Conservation (phyloP, 2,888 invertebrate genomes). For the Acrobasis consociella region DNA sequence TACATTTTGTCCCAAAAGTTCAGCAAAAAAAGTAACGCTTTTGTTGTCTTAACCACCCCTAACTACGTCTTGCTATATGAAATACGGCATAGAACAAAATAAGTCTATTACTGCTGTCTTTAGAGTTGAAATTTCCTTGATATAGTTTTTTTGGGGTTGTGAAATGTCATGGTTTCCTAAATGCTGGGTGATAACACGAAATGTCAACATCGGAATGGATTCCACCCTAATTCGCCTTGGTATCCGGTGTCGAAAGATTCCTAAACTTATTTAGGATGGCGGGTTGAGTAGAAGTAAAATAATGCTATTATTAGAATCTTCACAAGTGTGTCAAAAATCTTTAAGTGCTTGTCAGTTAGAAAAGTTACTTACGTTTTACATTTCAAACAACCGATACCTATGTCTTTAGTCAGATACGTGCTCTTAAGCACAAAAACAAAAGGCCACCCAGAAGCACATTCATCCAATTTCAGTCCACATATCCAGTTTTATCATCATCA, state of each 20-base stretch:
- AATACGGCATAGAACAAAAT: conserved; percentile 21
- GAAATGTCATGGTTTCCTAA: conserved; percentile 32
- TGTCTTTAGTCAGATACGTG: too few relatives aligned
- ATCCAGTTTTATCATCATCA: too few relatives aligned
- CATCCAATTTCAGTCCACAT: too few relatives aligned
- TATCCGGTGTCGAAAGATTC: conserved; percentile 65
- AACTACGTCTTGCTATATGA: conserved; percentile 26
- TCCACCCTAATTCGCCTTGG: conserved; percentile 44
- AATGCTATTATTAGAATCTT: background rate
- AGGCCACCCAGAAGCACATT: too few relatives aligned
- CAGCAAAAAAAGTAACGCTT: conserved; percentile 31
- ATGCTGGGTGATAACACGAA: conserved; percentile 57
- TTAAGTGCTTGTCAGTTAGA: too few relatives aligned
- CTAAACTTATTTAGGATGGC: conserved; percentile 35
- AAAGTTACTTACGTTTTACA: too few relatives aligned
- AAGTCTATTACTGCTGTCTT: background rate
- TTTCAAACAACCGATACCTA: too few relatives aligned
- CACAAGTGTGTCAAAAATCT: background rate
- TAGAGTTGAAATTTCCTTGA: conserved; percentile 33
- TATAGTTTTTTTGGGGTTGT: conserved; percentile 24
- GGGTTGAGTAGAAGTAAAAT: background rate
- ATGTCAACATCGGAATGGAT: conserved; percentile 64
- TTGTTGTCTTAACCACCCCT: conserved; percentile 56
- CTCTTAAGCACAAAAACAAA: too few relatives aligned
- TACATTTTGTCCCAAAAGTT: conserved; percentile 18